Conservation (phyloP, 2,888 invertebrate genomes). For the Dasypogon diadema region DNA sequence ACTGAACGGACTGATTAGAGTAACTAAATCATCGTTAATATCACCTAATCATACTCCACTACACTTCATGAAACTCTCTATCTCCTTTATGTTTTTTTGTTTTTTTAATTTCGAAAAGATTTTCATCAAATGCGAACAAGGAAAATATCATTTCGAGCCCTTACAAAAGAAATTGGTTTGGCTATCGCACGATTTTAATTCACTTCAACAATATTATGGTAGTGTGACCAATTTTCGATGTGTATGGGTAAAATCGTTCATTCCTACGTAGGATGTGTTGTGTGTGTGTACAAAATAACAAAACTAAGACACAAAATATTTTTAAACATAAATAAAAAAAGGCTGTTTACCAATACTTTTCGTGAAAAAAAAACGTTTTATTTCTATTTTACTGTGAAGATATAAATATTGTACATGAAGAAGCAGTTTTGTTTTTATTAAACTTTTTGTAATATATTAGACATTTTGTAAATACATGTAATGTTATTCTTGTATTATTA, state of each 20-base stretch:
- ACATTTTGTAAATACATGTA: constrained; percentile 27
- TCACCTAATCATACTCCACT: no score
- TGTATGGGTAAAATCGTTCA: background rate
- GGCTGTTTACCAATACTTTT: constrained; percentile 42
- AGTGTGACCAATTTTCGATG: background rate
- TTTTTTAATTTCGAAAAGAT: no score
- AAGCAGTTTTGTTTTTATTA: constrained; percentile 9
- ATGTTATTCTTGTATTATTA: constrained; percentile 23
- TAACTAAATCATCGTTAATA: no score
- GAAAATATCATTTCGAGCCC: no score
- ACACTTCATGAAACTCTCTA: no score
- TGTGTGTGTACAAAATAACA: background rate
- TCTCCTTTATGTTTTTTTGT: no score
- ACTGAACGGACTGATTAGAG: background rate
- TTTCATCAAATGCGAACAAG: no score
- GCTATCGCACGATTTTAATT: no score
- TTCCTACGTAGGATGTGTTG: background rate
- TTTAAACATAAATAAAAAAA: constrained; percentile 17
- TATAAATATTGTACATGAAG: constrained; percentile 37
- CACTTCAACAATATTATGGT: no score
- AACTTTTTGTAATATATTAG: constrained; percentile 26
- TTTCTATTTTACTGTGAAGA: constrained; percentile 15
- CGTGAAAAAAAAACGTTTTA: constrained; percentile 21
- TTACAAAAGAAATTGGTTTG: background rate
- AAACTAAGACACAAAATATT: constrained; percentile 5